Percentiles rank a stretch among this genome's conserved stretches.
Conservation (phyloP, 2,797 vertebrate species). For the Mormyrops attenuatus region DNA sequence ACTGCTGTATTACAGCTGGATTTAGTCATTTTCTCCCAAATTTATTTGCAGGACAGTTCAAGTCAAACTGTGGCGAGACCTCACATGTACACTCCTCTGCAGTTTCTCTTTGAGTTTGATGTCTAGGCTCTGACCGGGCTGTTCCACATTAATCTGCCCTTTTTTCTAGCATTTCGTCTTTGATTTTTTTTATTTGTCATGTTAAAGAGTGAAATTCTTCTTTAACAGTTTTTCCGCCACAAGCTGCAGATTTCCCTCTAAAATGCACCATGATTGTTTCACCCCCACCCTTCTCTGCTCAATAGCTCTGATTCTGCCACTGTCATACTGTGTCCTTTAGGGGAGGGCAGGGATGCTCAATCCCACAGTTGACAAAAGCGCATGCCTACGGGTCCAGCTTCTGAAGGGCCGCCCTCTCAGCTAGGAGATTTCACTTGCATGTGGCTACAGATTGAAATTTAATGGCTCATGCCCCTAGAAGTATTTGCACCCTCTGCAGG, state of each 20-base stretch:
- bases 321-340: not conserved
- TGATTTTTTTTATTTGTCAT: not conserved
- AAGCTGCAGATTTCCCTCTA: not conserved
- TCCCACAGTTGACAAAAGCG: not conserved
- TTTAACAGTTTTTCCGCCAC: not conserved
- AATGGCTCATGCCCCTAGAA: not conserved
- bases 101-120: not conserved
- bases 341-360: not conserved
- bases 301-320: not conserved
- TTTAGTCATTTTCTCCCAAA: not conserved
- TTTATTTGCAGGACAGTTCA: not conserved
- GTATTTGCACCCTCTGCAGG: not conserved
- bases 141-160: not conserved
- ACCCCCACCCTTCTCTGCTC: not conserved
- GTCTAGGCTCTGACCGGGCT: not conserved
- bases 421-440: not conserved
- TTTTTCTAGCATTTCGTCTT: not conserved
- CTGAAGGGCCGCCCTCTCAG: not conserved
- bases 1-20: not conserved
- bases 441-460: not conserved
- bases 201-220: not conserved
- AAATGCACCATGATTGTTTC: not conserved
- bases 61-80: not conserved
- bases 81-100: not conserved
- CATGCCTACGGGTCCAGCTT: not conserved